Base-by-base conservation (phyloP, 2,113 vertebrate species). In the Petrocephalus zakoni region DNA sequence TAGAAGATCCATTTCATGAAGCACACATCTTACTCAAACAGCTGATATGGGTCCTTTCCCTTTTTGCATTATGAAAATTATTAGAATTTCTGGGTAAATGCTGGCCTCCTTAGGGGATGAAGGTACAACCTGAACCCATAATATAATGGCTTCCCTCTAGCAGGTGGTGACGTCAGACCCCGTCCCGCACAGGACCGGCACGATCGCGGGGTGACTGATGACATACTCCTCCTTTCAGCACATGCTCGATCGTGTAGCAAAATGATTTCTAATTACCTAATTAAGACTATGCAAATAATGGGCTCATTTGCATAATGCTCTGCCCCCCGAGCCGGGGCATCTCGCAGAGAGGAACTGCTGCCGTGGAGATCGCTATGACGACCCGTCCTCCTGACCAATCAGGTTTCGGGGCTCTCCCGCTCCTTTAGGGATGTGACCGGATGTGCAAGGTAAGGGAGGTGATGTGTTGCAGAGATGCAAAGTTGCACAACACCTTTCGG, bases 221-320 rank as follows among this genome's bases (percentile, higher is more conserved):
- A 90, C 84, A 92, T 94, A 93, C 92, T 94, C 85, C 93, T 93
- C 94, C 93, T 95, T 94, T 93, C 92, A 94, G 95, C 95, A 94
- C 96, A 96, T 93, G 94, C 95, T 95, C 92, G 91, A 95, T 94
- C 95, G 96, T 95, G 94, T 95, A 95, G 95, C 94, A 96, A 97
- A 96, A 96, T 95, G 95, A 96, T 96, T 96, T 96, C 95, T 96
- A 97, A 97, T 97, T 96, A 96, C 96, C 96, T 96, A 96, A 97
- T 97, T 96, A 97, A 95, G 94, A 94, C 95, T 96, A 96, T 95
- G 96, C 96, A 96, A 97, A 96, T 96, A 97, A 95, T 92, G 93
- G 91, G 93, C 94, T 96, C 92, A 95, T 96, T 94, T 93, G 92
- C 93, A 93, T 94, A 93, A 93, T 92, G 93, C 92, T 91, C 92